Evolutionary conservation across 2,113 vertebrate genomes (phyloP), one percentile per base, ranked within the genome.

Genomic region (Telmatochromis bifrenatus): DNA sequence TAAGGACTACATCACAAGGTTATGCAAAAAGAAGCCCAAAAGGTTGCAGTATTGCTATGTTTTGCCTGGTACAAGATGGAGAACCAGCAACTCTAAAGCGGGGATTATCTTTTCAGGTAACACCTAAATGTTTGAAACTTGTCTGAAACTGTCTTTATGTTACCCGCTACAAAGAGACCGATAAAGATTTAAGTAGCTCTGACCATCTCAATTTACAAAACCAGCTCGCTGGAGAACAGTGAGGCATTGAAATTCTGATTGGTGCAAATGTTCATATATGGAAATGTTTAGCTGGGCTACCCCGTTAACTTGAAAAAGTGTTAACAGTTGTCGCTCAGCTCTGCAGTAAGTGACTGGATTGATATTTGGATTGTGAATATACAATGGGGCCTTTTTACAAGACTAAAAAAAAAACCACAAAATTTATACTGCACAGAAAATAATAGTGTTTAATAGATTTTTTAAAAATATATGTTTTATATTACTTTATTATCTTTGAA

Each of bases 391-490:
- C 58, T 83, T 83, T 81, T n/a, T 1, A 62, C 7, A 17, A 49
- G 60, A 39, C 65, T 85, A 2, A 21, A 15, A 21, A 11, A 11
- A 19, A 83, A 15, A 1, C 70, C 79, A 87, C 79, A 83, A 79
- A 55, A 88, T 90, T 90, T 94, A 17, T 89, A 82, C 83, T 84
- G 81, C 92, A 94, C 90, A 87, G 60, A 47, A 81, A 53, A 82
- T 81, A 82, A 83, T 81, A 77, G 26, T 87, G 84, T 88, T 75
- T 21, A 79, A 85, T 82, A 81, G 45, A 37, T 90, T 92, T 92
- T 91, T 90, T 55, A 54, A 39, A 85, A 88, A 80, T 37, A 55
- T 84, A 73, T 91, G 87, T 94, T 95, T 94, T 95, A 86, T 95
- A 95, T 93, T 81, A 49, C 89, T 93, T 94, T 93, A 60, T 60